Evolutionary conservation across 1,140 invertebrate genomes (phyloP).

Genomic region (Drosophila arawakana): DNA sequence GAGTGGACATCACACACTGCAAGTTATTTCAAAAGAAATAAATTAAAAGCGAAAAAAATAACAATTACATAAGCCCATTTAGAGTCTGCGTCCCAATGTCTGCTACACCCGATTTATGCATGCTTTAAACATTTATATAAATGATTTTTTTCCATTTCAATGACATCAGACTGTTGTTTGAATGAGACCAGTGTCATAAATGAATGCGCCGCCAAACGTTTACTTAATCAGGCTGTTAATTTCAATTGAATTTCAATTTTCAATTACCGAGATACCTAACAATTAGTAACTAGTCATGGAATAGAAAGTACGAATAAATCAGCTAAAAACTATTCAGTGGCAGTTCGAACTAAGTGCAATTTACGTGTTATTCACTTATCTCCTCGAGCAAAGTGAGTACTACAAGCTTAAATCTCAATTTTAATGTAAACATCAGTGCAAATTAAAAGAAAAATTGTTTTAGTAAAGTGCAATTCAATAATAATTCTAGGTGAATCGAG

Average conservation of each 20-base stretch:
- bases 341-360: neutral
- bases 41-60: neutral
- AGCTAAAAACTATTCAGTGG: neutral
- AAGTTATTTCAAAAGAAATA: slow-evolving; percentile 33
- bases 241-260: slow-evolving; percentile 74
- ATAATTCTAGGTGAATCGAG: too few relatives aligned
- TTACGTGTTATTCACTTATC: neutral
- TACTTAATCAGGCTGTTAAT: slow-evolving; percentile 55
- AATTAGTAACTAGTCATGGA: slow-evolving; percentile 19
- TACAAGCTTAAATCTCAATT: too few relatives aligned
- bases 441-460: too few relatives aligned
- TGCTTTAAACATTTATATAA: slow-evolving; percentile 32
- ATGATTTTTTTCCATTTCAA: slow-evolving; percentile 40
- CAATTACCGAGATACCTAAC: slow-evolving; percentile 41
- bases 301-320: neutral
- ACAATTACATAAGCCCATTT: slow-evolving; percentile 54
- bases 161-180: slow-evolving; percentile 37
- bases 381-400: too few relatives aligned
- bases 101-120: slow-evolving; percentile 55
- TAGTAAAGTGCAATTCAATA: too few relatives aligned
- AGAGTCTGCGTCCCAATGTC: slow-evolving; percentile 13
- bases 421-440: too few relatives aligned
- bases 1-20: slow-evolving; percentile 48
- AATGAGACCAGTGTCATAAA: slow-evolving; percentile 51
- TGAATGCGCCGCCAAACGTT: slow-evolving; percentile 47